Evolutionary conservation across 2,797 vertebrate species (phyloP).

Genomic region (Sebastes paucispinis): DNA sequence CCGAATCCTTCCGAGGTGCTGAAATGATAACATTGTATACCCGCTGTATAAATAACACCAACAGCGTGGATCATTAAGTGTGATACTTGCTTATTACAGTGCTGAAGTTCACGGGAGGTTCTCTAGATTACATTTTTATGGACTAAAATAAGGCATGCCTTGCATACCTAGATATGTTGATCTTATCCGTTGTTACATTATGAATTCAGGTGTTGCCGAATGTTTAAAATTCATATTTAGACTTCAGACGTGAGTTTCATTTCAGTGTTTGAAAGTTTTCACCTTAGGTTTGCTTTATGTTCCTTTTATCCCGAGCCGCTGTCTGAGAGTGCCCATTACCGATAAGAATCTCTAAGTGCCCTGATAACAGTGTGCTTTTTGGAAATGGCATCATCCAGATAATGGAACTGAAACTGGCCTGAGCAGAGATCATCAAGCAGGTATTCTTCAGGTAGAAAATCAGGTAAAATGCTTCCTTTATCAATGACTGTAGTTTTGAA

Average conservation of each 20-base stretch:
- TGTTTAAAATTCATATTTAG: neutral
- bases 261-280: slow-evolving; percentile 16
- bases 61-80: neutral
- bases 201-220: neutral
- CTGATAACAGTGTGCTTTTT: slow-evolving; percentile 29
- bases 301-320: slow-evolving; percentile 7
- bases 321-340: slow-evolving; percentile 25
- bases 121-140: neutral
- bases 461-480: slow-evolving; percentile 1
- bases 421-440: slow-evolving; percentile 27
- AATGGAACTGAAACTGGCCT: slow-evolving; percentile 29
- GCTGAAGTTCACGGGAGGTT: neutral
- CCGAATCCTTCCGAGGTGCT: neutral
- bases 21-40: neutral
- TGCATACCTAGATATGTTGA: neutral
- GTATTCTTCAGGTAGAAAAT: neutral
- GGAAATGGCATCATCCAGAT: slow-evolving; percentile 49
- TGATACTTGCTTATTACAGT: neutral
- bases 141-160: neutral
- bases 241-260: neutral
- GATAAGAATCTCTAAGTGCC: neutral
- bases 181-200: neutral
- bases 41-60: neutral
- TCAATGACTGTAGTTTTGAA: neutral
- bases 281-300: slow-evolving; percentile 15